phyloP scores from a whole-genome alignment of 2,888 invertebrate species.

The Acanthococcus lagerstroemiae region DNA sequence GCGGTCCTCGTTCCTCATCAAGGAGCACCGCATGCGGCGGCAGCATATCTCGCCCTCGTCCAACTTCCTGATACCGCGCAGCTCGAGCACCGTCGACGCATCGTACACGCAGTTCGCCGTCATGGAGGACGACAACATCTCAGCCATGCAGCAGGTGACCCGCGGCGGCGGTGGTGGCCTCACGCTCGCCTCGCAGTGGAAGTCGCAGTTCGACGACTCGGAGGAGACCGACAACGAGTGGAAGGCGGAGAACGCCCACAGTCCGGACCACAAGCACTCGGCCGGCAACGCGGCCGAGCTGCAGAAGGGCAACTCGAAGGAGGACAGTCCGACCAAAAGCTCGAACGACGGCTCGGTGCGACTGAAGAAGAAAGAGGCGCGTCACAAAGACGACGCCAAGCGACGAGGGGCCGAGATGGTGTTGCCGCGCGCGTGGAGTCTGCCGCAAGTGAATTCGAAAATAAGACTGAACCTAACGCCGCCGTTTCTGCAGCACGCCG shows the following conservation, averaged over 20 bases:
- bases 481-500: slow-evolving; percentile 73
- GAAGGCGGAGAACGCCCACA: slow-evolving; percentile 63
- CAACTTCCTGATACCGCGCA: slow-evolving; percentile 8
- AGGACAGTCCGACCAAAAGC: slow-evolving; percentile 14
- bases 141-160: slow-evolving; percentile 78
- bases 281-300: too few relatives aligned
- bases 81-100: slow-evolving; percentile 51
- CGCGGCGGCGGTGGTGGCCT: slow-evolving; percentile 67
- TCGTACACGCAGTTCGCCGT: slow-evolving; percentile 83
- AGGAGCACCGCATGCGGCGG: slow-evolving; percentile 19
- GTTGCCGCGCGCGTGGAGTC: slow-evolving; percentile 64
- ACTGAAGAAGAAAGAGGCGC: neutral
- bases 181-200: slow-evolving; percentile 88
- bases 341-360: slow-evolving; percentile 1
- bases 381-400: neutral
- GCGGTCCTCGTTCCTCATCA: neutral
- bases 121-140: slow-evolving; percentile 87
- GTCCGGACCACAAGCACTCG: slow-evolving; percentile 50
- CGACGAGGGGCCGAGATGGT: slow-evolving; percentile 37
- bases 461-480: slow-evolving; percentile 56
- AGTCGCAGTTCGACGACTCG: slow-evolving; percentile 90
- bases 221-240: slow-evolving; percentile 92
- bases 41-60: neutral
- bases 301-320: neutral
- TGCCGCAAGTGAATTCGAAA: slow-evolving; percentile 50